These are phyloP conservation scores for Seriola rivoliana DNA, from an alignment of 2,113 vertebrate genomes.

Conservation along the genomic window DNA sequence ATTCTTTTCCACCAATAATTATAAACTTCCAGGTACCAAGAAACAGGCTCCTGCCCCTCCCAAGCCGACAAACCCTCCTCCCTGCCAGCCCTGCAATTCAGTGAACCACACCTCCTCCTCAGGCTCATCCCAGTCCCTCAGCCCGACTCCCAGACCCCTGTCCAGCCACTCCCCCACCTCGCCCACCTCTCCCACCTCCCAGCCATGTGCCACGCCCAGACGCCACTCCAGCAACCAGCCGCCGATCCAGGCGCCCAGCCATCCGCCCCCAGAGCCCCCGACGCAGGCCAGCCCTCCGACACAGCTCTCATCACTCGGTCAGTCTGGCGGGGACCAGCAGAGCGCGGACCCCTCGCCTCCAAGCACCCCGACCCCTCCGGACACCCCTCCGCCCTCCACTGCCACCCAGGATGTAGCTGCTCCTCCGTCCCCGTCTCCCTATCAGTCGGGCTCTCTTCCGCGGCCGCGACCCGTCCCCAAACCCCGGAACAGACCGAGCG, in stretches of 20 bases:
- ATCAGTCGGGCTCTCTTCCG: slow-evolving; percentile 87
- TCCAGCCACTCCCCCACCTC: slow-evolving; percentile 82
- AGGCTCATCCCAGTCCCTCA: slow-evolving; percentile 83
- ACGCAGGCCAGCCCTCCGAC: slow-evolving; percentile 79
- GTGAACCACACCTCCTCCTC: slow-evolving; percentile 69
- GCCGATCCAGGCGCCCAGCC: slow-evolving; percentile 92
- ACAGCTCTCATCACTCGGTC: slow-evolving; percentile 70
- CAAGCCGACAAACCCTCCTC: slow-evolving; percentile 91
- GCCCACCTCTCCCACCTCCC: slow-evolving; percentile 72
- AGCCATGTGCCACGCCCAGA: slow-evolving; percentile 85
- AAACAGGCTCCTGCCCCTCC: slow-evolving; percentile 97
- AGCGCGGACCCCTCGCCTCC: slow-evolving; percentile 87
- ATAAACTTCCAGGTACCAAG: slow-evolving; percentile 87
- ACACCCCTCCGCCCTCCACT: slow-evolving; percentile 86
- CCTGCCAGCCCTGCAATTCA: slow-evolving; percentile 86
- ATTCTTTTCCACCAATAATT: background rate
- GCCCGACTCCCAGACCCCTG: slow-evolving; percentile 85
- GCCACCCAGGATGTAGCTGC: slow-evolving; percentile 73
- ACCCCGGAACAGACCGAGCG: slow-evolving; percentile 91
- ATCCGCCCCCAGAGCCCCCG: slow-evolving; percentile 94
- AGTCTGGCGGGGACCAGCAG: slow-evolving; percentile 75
- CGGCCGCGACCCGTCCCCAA: slow-evolving; percentile 93
- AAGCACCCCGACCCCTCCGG: slow-evolving; percentile 91
- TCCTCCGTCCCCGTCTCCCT: slow-evolving; percentile 69
- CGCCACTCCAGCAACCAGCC: slow-evolving; percentile 90